phyloP scores from a whole-genome alignment of 2,888 invertebrate genomes.

The Dolomedes plantarius region DNA sequence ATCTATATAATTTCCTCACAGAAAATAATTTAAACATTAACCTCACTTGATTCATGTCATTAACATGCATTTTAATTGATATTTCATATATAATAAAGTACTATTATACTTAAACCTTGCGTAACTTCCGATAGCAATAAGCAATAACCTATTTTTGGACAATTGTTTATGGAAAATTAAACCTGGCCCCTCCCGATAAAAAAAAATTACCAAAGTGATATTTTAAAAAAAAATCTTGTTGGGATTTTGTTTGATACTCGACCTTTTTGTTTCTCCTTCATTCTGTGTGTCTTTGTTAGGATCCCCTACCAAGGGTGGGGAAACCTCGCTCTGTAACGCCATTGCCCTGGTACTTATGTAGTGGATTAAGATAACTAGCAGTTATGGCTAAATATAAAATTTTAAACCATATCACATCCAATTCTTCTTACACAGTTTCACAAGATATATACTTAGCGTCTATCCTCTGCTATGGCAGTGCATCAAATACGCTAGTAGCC shows the following conservation, averaged over 20 bases:
- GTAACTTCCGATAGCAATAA: not conserved
- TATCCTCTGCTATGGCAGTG: slow-evolving; percentile 64
- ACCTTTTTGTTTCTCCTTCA: slow-evolving; percentile 75
- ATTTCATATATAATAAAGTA: not conserved
- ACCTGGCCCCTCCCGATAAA: slow-evolving; percentile 52
- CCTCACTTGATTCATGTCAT: not conserved
- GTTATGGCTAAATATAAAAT: slow-evolving; percentile 59
- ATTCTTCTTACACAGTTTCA: slow-evolving; percentile 64
- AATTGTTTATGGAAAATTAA: slow-evolving; percentile 23
- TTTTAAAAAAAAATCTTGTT: slow-evolving; percentile 53
- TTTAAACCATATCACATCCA: slow-evolving; percentile 62
- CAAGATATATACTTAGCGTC: slow-evolving; percentile 59
- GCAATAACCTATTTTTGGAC: not conserved
- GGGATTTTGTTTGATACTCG: slow-evolving; percentile 73
- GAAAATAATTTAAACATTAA: not conserved
- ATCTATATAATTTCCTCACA: not conserved
- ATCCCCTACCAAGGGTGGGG: slow-evolving; percentile 73
- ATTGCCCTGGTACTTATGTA: slow-evolving; percentile 71
- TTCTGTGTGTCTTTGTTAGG: slow-evolving; percentile 73
- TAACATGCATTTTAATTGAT: not conserved
- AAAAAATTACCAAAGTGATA: slow-evolving; percentile 66
- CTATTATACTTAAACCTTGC: not conserved
- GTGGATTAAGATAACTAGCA: slow-evolving; percentile 57
- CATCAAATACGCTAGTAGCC: slow-evolving; percentile 61
- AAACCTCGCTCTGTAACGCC: slow-evolving; percentile 75